Evolutionary conservation across 1,140 invertebrate species (phyloP).

Genomic region (Nephotettix cincticeps): DNA sequence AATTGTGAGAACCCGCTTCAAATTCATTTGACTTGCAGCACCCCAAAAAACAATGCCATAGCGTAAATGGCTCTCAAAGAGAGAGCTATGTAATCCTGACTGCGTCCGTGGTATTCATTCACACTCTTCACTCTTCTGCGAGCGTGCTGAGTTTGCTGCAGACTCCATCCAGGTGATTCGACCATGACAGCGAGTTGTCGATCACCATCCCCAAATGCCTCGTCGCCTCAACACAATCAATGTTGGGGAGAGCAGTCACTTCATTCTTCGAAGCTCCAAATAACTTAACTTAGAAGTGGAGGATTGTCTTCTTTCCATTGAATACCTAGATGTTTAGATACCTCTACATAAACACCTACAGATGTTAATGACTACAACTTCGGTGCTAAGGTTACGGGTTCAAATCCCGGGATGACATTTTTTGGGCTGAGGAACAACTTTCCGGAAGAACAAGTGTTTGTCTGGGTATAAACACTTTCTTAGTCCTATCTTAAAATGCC

Average conservation of each 20-base stretch:
- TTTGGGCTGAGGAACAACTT: too few species aligned
- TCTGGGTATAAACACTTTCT: too few species aligned
- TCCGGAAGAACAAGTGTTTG: too few species aligned
- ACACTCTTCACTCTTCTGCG: not conserved
- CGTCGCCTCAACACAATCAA: slow-evolving; percentile 3
- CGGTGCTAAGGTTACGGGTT: too few species aligned
- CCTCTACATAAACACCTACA: too few species aligned
- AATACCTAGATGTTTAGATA: not conserved
- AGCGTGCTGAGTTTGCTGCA: not conserved
- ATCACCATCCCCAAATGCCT: not conserved
- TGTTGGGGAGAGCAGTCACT: not conserved
- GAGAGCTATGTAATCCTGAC: not conserved
- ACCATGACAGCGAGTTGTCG: not conserved
- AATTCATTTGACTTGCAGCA: not conserved
- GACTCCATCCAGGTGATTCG: not conserved
- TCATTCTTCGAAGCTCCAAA: not conserved
- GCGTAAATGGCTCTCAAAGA: not conserved
- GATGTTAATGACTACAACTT: too few species aligned
- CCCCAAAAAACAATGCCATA: not conserved
- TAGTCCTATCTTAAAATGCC: too few species aligned
- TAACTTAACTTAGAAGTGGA: not conserved
- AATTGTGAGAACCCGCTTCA: not conserved
- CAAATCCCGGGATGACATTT: too few species aligned
- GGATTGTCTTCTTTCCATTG: not conserved
- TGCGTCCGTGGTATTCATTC: not conserved